These are phyloP conservation scores for Ectropis grisescens DNA, from an alignment of 1,140 invertebrate genomes.

Conservation along the genomic window DNA sequence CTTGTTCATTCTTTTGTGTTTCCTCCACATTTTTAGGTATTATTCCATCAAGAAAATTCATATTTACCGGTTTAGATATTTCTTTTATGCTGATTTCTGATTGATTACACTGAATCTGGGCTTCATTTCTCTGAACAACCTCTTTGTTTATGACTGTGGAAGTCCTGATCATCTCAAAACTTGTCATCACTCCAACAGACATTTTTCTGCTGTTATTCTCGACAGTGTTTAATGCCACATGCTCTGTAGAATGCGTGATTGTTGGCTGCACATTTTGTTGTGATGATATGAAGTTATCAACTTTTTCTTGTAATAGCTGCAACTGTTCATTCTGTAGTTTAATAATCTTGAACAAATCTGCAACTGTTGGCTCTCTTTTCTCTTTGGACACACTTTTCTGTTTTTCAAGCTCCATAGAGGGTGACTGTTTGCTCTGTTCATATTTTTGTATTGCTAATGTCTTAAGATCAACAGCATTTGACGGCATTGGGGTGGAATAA, in stretches of 20 bases:
- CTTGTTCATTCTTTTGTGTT: constrained; percentile 13
- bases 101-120: constrained; percentile 51
- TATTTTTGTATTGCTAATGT: constrained; percentile 43
- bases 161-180: constrained; percentile 76
- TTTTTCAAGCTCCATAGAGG: constrained; percentile 32
- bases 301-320: constrained; percentile 68
- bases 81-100: constrained; percentile 53
- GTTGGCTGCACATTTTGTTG: constrained; percentile 22
- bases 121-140: constrained; percentile 36
- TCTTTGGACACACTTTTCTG: constrained; percentile 31
- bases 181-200: constrained; percentile 79
- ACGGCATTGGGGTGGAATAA: not conserved
- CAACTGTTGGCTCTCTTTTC: constrained; percentile 62
- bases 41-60: constrained; percentile 51
- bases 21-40: constrained; percentile 11
- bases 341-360: constrained; percentile 71
- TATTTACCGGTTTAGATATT: constrained; percentile 38
- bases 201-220: constrained; percentile 75
- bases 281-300: constrained; percentile 57
- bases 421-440: constrained; percentile 23
- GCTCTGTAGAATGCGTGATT: constrained; percentile 31
- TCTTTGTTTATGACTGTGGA: constrained; percentile 60
- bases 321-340: constrained; percentile 72
- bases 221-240: constrained; percentile 63
- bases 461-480: constrained; percentile 43